Evolutionary conservation across 2,888 invertebrate species (phyloP).

Genomic region (Troides aeacus): DNA sequence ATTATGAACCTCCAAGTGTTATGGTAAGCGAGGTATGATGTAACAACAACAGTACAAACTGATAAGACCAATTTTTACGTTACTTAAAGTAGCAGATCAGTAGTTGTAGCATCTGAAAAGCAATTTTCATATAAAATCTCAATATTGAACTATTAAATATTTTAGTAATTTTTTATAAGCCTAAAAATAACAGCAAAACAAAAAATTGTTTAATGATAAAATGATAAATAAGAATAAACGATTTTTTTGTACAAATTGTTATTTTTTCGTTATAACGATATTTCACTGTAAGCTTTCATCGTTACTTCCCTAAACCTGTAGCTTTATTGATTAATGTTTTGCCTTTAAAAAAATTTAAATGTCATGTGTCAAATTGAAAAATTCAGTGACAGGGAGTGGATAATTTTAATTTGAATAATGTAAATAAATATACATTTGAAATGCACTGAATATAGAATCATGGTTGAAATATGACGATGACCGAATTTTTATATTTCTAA

Average conservation of each 20-base stretch:
- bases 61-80: neutral
- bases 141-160: no score
- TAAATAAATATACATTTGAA: no score
- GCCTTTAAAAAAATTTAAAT: conserved; percentile 8
- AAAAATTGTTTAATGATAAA: no score
- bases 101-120: neutral
- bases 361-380: conserved; percentile 32
- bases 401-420: conserved; percentile 18
- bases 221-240: no score
- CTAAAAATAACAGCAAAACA: no score
- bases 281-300: neutral
- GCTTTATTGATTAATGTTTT: conserved; percentile 13
- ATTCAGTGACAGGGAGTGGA: neutral
- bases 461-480: conserved; percentile 1
- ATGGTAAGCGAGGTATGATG: no score
- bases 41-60: no score
- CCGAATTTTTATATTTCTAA: neutral
- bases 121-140: no score
- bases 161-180: no score
- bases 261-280: neutral
- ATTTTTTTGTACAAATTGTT: no score
- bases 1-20: no score
- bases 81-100: neutral
- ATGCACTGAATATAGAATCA: no score
- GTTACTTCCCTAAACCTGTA: neutral